A percentile compares a stretch with the other conserved stretches of the same genome.
phyloP scores from a whole-genome alignment of 2,797 vertebrate genomes.

The Liasis olivaceus region DNA sequence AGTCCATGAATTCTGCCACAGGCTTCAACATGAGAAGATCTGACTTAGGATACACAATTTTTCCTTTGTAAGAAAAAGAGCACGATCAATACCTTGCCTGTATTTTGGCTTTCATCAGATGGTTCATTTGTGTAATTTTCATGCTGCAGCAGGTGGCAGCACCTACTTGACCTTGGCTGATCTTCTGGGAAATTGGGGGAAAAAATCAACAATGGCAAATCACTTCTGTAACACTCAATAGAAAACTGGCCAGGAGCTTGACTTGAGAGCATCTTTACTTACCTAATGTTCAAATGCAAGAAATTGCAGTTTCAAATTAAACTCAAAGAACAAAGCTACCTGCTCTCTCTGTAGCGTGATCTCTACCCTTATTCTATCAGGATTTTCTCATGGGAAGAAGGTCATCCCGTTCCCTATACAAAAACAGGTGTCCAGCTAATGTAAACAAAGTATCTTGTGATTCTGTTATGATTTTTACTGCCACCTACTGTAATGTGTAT shows the following conservation, averaged over 20 bases:
- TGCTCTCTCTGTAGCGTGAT: background rate
- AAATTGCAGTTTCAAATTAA: background rate
- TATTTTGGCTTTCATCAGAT: conserved; percentile 5
- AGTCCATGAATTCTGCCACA: conserved; percentile 32
- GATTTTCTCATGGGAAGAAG: no score
- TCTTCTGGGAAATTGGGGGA: background rate
- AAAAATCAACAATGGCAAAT: background rate
- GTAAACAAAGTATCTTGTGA: no score
- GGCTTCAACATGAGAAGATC: conserved; percentile 21
- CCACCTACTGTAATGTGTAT: no score
- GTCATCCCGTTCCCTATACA: no score
- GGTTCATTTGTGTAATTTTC: background rate
- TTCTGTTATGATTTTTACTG: no score
- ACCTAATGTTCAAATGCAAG: background rate
- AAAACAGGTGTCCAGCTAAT: no score
- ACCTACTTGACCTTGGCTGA: background rate
- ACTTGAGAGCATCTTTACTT: background rate
- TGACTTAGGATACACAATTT: background rate
- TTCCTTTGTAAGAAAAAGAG: conserved; percentile 23
- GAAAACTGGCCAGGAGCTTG: background rate
- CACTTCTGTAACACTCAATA: background rate
- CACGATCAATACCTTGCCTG: conserved; percentile 6
- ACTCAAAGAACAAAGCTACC: background rate
- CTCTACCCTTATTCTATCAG: background rate
- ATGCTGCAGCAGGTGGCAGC: background rate